These are phyloP conservation scores for Dryas iulia DNA, from an alignment of 1,140 invertebrate species.

Conservation along the genomic window DNA sequence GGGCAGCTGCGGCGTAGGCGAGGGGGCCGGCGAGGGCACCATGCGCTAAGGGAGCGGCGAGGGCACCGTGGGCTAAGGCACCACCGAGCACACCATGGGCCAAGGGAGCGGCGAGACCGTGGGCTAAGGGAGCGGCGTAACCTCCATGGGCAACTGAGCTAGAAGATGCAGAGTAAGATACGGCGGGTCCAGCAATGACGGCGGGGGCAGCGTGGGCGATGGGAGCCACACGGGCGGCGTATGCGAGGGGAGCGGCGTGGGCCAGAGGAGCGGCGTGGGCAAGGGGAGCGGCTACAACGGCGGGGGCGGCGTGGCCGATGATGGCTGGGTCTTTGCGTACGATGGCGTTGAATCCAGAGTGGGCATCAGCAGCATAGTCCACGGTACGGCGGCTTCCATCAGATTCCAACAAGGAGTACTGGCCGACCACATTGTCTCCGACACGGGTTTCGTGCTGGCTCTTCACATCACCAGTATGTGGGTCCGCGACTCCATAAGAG, in stretches of 20 bases:
- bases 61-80: conserved; percentile 27
- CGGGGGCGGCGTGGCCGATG: conserved; percentile 38
- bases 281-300: conserved; percentile 40
- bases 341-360: conserved; percentile 46
- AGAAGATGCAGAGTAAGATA: conserved; percentile 35
- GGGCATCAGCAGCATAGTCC: conserved; percentile 74
- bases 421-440: conserved; percentile 81
- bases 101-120: conserved; percentile 31
- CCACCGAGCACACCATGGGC: conserved; percentile 25
- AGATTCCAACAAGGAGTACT: conserved; percentile 74
- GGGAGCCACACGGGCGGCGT: conserved; percentile 40
- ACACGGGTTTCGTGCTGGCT: conserved; percentile 75
- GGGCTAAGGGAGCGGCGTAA: conserved; percentile 31
- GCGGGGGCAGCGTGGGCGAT: conserved; percentile 27
- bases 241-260: conserved; percentile 40
- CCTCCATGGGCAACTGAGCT: conserved; percentile 36
- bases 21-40: conserved; percentile 32
- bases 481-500: conserved; percentile 77
- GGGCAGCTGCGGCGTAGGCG: conserved; percentile 37
- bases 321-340: conserved; percentile 45
- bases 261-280: conserved; percentile 44
- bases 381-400: conserved; percentile 77
- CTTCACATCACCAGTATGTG: conserved; percentile 79
- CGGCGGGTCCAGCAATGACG: conserved; percentile 30
- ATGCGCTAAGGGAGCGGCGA: conserved; percentile 29